A percentile compares a stretch with the other conserved stretches of the same genome.
phyloP scores from a whole-genome alignment of 2,113 vertebrate species.

The Sprattus sprattus region DNA sequence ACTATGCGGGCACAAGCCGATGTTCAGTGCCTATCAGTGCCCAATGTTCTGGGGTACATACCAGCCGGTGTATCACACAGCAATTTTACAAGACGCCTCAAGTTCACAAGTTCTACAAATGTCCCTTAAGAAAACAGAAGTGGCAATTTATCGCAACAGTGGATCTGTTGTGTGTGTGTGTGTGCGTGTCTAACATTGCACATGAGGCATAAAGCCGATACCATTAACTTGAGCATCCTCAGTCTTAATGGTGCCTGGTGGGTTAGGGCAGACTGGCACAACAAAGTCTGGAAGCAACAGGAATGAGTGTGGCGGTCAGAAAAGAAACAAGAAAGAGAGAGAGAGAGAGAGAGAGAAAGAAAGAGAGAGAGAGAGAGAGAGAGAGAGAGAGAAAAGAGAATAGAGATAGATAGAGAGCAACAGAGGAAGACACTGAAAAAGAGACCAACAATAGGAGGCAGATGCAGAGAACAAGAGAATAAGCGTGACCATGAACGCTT shows the following conservation, averaged over 20 bases:
- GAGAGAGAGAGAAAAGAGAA: not conserved
- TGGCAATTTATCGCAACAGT: not conserved
- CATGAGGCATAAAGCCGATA: no score
- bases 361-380: not conserved
- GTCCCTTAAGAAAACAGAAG: not conserved
- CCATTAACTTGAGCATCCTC: no score
- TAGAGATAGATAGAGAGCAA: slow-evolving; percentile 41
- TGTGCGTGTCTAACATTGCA: no score
- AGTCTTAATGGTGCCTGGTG: not conserved
- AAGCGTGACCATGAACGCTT: not conserved
- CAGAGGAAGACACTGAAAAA: not conserved
- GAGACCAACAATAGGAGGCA: not conserved
- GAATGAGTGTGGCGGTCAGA: slow-evolving; percentile 24
- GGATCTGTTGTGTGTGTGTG: not conserved
- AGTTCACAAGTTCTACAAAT: not conserved
- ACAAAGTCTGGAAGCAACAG: not conserved
- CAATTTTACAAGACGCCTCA: not conserved
- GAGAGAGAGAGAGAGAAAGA: not conserved
- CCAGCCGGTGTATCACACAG: not conserved
- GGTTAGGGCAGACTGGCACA: not conserved
- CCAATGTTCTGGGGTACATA: not conserved
- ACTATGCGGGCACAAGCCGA: not conserved
- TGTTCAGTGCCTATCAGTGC: not conserved
- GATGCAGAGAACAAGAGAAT: not conserved
- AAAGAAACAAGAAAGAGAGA: not conserved